A percentile compares a stretch with the other conserved stretches of the same genome.
These are phyloP conservation scores for Cepphus grylle DNA, from an alignment of 2,113 vertebrate species.

Conservation along the genomic window DNA sequence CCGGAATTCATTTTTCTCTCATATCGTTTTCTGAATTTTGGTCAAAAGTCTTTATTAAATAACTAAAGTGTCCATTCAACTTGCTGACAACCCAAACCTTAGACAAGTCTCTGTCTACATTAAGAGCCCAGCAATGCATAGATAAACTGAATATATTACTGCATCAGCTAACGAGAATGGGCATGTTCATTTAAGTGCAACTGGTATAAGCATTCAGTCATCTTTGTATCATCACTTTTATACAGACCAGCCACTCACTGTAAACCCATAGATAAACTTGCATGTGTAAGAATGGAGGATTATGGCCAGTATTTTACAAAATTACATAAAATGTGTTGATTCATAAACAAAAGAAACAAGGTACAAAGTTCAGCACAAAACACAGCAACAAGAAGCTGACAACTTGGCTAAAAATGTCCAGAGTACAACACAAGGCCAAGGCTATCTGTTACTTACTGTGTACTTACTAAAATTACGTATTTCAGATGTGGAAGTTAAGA, in stretches of 20 bases:
- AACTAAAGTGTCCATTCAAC: slow-evolving; percentile 82
- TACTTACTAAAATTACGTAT: slow-evolving; percentile 42
- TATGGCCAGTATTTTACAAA: slow-evolving; percentile 71
- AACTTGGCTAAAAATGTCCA: slow-evolving; percentile 66
- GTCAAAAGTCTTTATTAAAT: slow-evolving; percentile 80
- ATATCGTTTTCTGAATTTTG: slow-evolving; percentile 79
- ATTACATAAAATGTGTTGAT: slow-evolving; percentile 58
- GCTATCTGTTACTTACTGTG: slow-evolving; percentile 74
- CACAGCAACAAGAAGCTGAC: slow-evolving; percentile 78
- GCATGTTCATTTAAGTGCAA: slow-evolving; percentile 78
- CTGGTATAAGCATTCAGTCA: slow-evolving; percentile 82
- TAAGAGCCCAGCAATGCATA: slow-evolving; percentile 92
- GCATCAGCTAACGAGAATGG: slow-evolving; percentile 83
- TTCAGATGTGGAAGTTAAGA: slow-evolving; percentile 56
- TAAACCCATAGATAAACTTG: slow-evolving; percentile 70
- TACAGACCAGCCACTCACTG: slow-evolving; percentile 74
- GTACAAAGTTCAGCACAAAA: slow-evolving; percentile 74
- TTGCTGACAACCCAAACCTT: slow-evolving; percentile 81
- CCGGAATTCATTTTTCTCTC: slow-evolving; percentile 74
- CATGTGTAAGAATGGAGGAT: slow-evolving; percentile 55
- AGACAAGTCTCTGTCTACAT: slow-evolving; percentile 81
- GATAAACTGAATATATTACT: slow-evolving; percentile 91
- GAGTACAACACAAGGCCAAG: slow-evolving; percentile 68
- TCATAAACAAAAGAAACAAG: slow-evolving; percentile 59
- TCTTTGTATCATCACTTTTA: slow-evolving; percentile 56